Evolutionary conservation across 2,888 invertebrate species (phyloP), one percentile per base, ranked within the genome.

Genomic region (Aleiodes alternator): DNA sequence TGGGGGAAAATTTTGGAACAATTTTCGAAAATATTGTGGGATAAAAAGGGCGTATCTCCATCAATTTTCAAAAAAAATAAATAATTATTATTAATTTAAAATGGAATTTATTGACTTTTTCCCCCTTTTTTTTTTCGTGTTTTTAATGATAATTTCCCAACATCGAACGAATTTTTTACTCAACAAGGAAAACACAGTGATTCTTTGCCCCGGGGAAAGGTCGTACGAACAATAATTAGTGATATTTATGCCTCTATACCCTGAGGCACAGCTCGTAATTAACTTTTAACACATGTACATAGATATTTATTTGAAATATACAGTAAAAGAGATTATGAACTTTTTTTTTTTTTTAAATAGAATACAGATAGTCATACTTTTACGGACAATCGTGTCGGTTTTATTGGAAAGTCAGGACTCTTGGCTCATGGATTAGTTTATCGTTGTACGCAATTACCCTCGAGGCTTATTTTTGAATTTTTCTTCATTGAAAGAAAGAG

Each of bases 401-500:
- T 50, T 61, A 76, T 76, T 78, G 69, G 76, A 76, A 76, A 78
- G 76, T 78, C 64, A 23, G 23, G 23, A 23, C 1, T 23, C 74
- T 69, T 75, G 59, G 59, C 61, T 78, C 76, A 78, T 76, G 73
- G 76, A 76, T 73, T 76, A 64, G 72, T 72, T 56, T 72, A 73
- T 70, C 73, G 72, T 34, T 76, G 72, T 64, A 66, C 71, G 68
- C 75, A 34, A 69, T 69, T 29, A 53, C 72, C 48, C 51, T 23
- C 48, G 70, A 43, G 68, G 68, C 57, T 75, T 72, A 50, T 43
- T 75, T 77, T 72, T 68, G 68, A 64, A 23, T 76, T 75, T 72
- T 61, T 57, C 56, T 38, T 23, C 2, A 23, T 23, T 23, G 2
- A 23, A 23, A 2, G 23, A 23, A 23, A 23, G 23, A 23, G 23